These are phyloP conservation scores for Muntiacus reevesi DNA, from an alignment of 2,113 vertebrate species.

Conservation along the genomic window DNA sequence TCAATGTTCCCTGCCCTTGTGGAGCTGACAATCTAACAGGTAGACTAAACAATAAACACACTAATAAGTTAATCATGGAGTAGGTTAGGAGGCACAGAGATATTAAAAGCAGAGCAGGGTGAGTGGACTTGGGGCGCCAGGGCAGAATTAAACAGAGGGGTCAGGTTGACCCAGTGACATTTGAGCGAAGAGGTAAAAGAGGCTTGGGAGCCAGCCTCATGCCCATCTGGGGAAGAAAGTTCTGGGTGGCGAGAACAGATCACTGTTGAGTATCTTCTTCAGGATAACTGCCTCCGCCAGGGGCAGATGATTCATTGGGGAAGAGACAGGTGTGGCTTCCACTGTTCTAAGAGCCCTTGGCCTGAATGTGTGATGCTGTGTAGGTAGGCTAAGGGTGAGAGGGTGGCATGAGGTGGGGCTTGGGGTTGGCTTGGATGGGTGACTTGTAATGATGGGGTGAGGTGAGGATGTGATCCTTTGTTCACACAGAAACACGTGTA, in stretches of 20 bases:
- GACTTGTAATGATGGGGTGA: neutral
- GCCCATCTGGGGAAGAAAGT: neutral
- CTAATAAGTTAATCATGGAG: neutral
- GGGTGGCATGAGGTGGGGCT: neutral
- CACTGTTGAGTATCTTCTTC: neutral
- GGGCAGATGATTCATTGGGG: neutral
- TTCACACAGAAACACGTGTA: rapidly evolving
- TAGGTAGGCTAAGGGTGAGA: neutral
- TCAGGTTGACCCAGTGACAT: neutral
- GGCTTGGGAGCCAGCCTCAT: neutral
- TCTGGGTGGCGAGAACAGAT: neutral
- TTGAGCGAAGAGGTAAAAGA: neutral
- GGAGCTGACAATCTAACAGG: neutral
- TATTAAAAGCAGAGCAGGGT: neutral
- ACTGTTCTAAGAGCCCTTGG: neutral
- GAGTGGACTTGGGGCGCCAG: neutral
- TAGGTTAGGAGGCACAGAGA: neutral
- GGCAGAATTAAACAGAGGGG: neutral
- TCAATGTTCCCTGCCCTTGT: neutral
- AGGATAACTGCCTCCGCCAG: neutral
- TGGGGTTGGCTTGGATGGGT: neutral
- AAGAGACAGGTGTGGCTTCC: neutral
- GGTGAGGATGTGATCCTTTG: neutral
- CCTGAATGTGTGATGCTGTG: neutral
- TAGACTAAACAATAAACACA: neutral